Conservation (phyloP, 2,797 vertebrate species). For the Ataeniobius toweri region DNA sequence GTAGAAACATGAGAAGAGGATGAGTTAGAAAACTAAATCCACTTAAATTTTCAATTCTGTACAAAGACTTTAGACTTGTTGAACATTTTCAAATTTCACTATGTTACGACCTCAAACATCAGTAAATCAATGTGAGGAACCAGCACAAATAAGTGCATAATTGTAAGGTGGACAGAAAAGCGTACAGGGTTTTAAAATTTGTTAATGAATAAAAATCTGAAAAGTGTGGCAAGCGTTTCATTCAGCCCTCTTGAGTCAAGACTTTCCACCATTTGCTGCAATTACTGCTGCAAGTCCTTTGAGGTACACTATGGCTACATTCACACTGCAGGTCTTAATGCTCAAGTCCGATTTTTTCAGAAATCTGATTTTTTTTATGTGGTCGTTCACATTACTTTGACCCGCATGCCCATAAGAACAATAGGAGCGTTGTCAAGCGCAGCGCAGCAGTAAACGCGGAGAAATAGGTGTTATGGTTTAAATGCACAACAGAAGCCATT, state of each 20-base stretch:
- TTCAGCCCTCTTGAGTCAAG: neutral
- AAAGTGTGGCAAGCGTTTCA: neutral
- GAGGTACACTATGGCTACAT: neutral
- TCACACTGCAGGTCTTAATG: no score
- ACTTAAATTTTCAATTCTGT: neutral
- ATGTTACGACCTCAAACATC: neutral
- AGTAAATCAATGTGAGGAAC: no score
- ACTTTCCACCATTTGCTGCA: neutral
- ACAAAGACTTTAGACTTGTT: neutral
- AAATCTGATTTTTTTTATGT: no score
- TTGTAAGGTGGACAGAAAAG: no score
- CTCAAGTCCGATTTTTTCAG: no score
- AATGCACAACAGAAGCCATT: no score
- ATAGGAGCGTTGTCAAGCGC: no score
- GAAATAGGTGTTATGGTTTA: no score
- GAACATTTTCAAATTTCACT: neutral
- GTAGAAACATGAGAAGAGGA: neutral
- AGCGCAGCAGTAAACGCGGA: no score
- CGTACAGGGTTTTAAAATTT: neutral
- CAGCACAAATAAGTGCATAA: neutral
- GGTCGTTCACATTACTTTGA: no score
- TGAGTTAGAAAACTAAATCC: conserved; percentile 4
- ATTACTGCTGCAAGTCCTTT: neutral
- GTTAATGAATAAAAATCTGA: neutral
- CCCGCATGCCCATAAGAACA: no score